Conservation (phyloP, 92 coral and sea anemone species). For the Montipora capitata region DNA sequence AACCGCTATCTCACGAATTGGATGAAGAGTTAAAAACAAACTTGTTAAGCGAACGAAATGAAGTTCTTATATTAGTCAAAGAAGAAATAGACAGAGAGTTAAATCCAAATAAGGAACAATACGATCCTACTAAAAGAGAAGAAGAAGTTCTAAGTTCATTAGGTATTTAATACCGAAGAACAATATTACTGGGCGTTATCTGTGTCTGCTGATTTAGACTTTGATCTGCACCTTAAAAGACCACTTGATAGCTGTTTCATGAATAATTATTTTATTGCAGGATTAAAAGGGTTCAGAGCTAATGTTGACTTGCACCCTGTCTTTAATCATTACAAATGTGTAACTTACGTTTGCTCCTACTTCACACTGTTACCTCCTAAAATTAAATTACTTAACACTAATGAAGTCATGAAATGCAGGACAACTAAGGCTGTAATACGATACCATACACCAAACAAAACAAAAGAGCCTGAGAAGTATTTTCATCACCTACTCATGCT, state of each 20-base stretch:
- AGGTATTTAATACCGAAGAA: constrained; percentile 63
- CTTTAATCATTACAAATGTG: no score
- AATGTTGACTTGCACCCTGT: no score
- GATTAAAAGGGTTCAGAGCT: constrained; percentile 43
- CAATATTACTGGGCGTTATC: constrained; percentile 73
- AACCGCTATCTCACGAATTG: no score
- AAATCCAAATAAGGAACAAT: constrained; percentile 45
- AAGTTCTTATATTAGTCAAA: constrained; percentile 67
- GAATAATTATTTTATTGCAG: constrained; percentile 64
- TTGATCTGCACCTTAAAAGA: constrained; percentile 70
- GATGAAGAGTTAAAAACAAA: background rate
- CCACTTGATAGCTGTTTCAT: no score
- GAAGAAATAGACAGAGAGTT: constrained; percentile 42
- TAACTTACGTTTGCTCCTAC: no score
- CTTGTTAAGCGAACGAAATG: background rate
- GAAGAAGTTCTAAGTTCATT: constrained; percentile 25
- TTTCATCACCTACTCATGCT: no score
- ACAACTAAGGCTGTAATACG: no score
- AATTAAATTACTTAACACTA: no score
- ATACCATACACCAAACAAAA: no score
- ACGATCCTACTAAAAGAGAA: constrained; percentile 59
- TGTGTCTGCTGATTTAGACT: constrained; percentile 64
- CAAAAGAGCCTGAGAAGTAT: no score
- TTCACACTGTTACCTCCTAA: no score
- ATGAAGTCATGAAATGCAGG: no score